Evolutionary conservation across 1,140 invertebrate species (phyloP), one percentile per base, ranked within the genome.

Genomic region (Drosophila tristis): DNA sequence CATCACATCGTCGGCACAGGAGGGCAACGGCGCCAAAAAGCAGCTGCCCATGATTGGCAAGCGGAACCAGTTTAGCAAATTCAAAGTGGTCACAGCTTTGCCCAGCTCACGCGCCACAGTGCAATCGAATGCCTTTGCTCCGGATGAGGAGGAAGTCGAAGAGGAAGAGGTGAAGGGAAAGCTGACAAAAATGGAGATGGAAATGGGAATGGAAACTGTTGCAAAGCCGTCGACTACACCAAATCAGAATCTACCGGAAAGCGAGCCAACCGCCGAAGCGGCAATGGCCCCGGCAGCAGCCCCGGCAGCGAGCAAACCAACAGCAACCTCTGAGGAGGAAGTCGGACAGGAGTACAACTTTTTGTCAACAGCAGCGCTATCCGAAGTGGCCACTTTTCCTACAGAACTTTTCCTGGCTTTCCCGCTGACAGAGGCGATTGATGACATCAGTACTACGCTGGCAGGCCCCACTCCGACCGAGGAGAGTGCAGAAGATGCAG

Each of bases 21-120:
- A 72, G 3, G 25, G 39, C 13, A 45, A 6, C 25, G 20, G 35
- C 2, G 9, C 9, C 5, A 85, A 80, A 20, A 80, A 75, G n/a
- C 90, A 91, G 51, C 47, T 91, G 42, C 91, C 89, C 15, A 91
- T 91, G 73, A 90, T 91, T 79, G 90, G 90, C 57, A 91, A 91
- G 51, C 60, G 90, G 6, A 91, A 91, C 74, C 90, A 91, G 43
- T 91, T 91, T 51, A 91, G 87, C 51, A 91, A 91, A 75, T 91
- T 91, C 50, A 90, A 89, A 67, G 68, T 91, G 16, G 72, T 80
- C 45, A 68, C 74, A 68, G 72, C 62, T 11, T 11, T 53, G 8
- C 49, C 62, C 1, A 71, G 61, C 43, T 49, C 70, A 29, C 62
- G 47, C 8, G 25, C 62, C 4, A 74, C 61, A 20, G 31, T 20